Conservation (phyloP, 2,888 invertebrate species). For the Nezara viridula region DNA sequence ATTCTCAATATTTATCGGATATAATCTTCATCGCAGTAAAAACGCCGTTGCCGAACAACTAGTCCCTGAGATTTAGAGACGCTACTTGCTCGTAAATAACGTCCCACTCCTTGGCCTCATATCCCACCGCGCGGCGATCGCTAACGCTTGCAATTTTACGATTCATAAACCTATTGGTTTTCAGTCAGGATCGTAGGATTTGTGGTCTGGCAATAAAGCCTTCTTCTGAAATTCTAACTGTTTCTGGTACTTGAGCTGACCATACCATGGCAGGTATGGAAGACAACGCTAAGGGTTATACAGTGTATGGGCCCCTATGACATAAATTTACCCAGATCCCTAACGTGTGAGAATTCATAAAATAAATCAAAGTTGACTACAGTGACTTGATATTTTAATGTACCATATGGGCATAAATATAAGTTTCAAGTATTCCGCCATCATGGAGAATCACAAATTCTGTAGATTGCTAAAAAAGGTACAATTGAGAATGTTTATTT, state of each 20-base stretch:
- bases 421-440: too few relatives aligned
- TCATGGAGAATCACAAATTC: too few relatives aligned
- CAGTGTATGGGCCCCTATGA: neutral
- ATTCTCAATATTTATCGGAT: constrained; percentile 39
- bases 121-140: neutral
- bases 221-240: constrained; percentile 21
- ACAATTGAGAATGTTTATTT: too few relatives aligned
- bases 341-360: neutral
- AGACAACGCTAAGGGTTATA: neutral
- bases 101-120: neutral
- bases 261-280: neutral
- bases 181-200: constrained; percentile 32
- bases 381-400: too few relatives aligned
- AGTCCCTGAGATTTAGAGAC: constrained; percentile 8
- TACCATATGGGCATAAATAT: too few relatives aligned
- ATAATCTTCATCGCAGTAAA: constrained; percentile 46
- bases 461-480: too few relatives aligned
- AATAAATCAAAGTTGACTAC: neutral
- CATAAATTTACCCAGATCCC: neutral
- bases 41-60: constrained; percentile 30
- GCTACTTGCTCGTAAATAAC: constrained; percentile 48
- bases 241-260: neutral
- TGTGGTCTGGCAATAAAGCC: neutral
- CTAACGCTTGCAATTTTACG: constrained; percentile 30
- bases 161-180: constrained; percentile 45